Percentiles rank a stretch among this genome's conserved stretches.
phyloP scores from a whole-genome alignment of 2,113 vertebrate genomes.

The Centropus bengalensis region DNA sequence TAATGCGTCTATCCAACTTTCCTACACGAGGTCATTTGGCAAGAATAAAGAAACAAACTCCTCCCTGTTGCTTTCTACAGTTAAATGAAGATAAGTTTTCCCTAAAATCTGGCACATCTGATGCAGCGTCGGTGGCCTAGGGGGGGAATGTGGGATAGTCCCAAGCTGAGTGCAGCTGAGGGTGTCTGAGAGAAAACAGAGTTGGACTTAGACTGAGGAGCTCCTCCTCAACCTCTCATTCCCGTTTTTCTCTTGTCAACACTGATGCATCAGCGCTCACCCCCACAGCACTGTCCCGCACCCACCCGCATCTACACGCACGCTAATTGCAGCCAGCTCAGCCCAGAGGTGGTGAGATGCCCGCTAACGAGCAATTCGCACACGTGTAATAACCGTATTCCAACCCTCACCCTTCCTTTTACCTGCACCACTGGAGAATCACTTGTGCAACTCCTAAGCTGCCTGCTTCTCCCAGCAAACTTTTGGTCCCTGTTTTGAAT shows the following conservation, averaged over 20 bases:
- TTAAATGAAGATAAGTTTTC: neutral
- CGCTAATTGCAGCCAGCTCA: neutral
- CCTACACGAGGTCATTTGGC: neutral
- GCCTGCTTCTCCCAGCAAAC: neutral
- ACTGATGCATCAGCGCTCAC: neutral
- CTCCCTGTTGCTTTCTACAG: neutral
- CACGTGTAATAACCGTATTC: neutral
- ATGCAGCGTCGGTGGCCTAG: accelerated
- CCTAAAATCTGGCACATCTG: neutral
- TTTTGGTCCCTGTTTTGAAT: neutral
- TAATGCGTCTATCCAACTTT: neutral
- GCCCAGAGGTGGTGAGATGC: neutral
- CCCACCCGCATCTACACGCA: neutral
- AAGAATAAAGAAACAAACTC: neutral
- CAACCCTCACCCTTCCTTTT: neutral
- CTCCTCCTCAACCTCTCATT: accelerated
- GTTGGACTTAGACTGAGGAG: neutral
- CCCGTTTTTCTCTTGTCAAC: neutral
- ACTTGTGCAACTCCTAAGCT: neutral
- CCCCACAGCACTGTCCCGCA: neutral
- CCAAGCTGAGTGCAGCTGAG: neutral
- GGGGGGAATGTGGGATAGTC: neutral
- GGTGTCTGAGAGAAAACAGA: neutral
- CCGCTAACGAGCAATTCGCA: neutral
- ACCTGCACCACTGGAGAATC: neutral